phyloP scores from a whole-genome alignment of 2,888 invertebrate species.

The Capitulum mitella region DNA sequence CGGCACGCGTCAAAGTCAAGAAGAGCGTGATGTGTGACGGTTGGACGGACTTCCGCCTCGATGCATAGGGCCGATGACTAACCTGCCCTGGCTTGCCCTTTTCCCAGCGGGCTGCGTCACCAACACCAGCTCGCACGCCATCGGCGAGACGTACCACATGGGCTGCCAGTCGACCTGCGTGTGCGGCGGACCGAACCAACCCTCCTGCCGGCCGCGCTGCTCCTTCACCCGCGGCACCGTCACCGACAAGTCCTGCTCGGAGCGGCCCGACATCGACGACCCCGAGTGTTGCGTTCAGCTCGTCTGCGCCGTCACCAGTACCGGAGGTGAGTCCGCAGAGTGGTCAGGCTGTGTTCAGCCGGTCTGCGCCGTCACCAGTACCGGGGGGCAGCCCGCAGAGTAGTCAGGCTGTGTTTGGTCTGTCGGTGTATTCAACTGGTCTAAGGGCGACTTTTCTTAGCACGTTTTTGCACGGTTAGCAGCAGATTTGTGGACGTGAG shows the following conservation, averaged over 20 bases:
- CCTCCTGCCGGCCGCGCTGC: constrained; percentile 25
- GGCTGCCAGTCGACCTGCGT: constrained; percentile 25
- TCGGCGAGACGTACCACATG: constrained; percentile 24
- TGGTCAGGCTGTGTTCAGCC: constrained; percentile 34
- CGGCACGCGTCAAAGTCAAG: no score
- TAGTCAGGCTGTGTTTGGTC: constrained; percentile 33
- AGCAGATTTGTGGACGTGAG: no score
- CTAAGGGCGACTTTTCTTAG: no score
- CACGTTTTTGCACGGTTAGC: no score
- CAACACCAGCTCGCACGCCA: constrained; percentile 5
- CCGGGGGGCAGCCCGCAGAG: background rate
- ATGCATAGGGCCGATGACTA: no score
- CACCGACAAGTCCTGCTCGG: background rate
- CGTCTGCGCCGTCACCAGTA: constrained; percentile 25
- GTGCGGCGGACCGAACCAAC: constrained; percentile 3
- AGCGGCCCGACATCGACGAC: constrained; percentile 25
- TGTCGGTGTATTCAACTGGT: constrained; percentile 26
- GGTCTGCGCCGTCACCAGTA: constrained; percentile 25
- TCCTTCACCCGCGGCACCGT: constrained; percentile 5
- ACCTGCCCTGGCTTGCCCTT: background rate
- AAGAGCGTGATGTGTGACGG: no score
- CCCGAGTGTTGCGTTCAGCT: constrained; percentile 33
- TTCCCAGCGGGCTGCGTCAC: background rate
- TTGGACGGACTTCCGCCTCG: no score
- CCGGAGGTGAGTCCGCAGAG: background rate